These are phyloP conservation scores for Mormyrops attenuatus DNA, from an alignment of 2,797 vertebrate species.

Conservation along the genomic window DNA sequence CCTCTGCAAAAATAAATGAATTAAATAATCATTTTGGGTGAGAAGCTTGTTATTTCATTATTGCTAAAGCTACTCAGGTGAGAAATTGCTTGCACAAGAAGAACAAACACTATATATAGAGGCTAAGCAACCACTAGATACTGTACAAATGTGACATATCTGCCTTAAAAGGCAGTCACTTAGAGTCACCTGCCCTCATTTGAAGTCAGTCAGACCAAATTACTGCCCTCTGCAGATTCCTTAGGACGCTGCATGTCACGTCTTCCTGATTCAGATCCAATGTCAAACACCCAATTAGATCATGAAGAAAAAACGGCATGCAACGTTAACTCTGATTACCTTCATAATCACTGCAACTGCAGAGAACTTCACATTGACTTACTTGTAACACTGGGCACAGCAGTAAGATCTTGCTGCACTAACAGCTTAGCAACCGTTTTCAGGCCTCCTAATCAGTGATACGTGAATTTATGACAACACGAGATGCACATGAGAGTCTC, in stretches of 20 bases:
- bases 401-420: not conserved
- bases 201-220: not conserved
- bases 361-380: not conserved
- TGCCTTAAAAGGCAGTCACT: not conserved
- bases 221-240: not conserved
- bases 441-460: not conserved
- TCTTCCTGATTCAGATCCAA: not conserved
- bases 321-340: not conserved
- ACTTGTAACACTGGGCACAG: not conserved
- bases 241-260: not conserved
- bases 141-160: not conserved
- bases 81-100: not conserved
- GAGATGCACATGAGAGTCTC: not conserved
- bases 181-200: not conserved
- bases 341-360: not conserved
- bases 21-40: conserved; percentile 22
- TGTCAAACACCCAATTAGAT: not conserved
- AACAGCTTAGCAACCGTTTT: not conserved
- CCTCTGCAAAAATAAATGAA: conserved; percentile 64
- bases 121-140: not conserved
- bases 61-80: not conserved
- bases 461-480: not conserved
- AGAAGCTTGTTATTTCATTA: conserved; percentile 16
- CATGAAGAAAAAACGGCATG: not conserved
- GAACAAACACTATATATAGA: not conserved